These are phyloP conservation scores for Sclerurus mexicanus DNA, from an alignment of 2,113 vertebrate species.

Conservation along the genomic window DNA sequence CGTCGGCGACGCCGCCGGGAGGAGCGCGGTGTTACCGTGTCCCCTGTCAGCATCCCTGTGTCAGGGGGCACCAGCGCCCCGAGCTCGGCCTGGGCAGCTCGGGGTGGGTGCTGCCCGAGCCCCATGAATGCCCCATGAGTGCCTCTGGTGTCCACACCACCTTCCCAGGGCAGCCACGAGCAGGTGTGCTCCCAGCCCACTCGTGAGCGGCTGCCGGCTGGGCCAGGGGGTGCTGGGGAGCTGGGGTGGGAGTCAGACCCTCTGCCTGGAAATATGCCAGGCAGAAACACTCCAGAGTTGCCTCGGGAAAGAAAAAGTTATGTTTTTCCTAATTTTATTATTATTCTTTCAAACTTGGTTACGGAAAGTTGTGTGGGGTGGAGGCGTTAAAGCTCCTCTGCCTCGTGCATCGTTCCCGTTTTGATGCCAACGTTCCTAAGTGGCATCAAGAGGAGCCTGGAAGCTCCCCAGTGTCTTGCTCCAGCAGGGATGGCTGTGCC, in stretches of 20 bases:
- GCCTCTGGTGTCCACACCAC: too few relatives aligned
- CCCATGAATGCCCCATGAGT: too few relatives aligned
- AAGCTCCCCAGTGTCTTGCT: background rate
- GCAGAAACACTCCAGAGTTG: background rate
- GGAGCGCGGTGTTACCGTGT: background rate
- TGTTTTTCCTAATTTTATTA: background rate
- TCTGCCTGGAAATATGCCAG: background rate
- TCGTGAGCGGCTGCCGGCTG: too few relatives aligned
- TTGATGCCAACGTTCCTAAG: background rate
- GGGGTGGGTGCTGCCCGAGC: too few relatives aligned
- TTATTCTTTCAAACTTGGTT: background rate
- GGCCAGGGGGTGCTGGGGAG: background rate
- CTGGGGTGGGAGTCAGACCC: background rate
- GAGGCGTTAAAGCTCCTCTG: background rate
- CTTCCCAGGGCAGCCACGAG: too few relatives aligned
- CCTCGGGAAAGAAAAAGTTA: background rate
- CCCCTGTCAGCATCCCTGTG: conserved; percentile 29
- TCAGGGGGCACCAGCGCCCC: too few relatives aligned
- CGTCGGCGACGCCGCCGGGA: background rate
- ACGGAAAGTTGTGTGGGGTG: background rate
- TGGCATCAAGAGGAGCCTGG: background rate
- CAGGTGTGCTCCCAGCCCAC: too few relatives aligned
- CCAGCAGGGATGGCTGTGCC: background rate
- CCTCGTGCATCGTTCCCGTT: accelerated
- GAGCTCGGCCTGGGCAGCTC: too few relatives aligned